Evolutionary conservation across 2,888 invertebrate genomes (phyloP), one percentile per base, ranked within the genome.

Genomic region (Tetrapedia diversipes): DNA sequence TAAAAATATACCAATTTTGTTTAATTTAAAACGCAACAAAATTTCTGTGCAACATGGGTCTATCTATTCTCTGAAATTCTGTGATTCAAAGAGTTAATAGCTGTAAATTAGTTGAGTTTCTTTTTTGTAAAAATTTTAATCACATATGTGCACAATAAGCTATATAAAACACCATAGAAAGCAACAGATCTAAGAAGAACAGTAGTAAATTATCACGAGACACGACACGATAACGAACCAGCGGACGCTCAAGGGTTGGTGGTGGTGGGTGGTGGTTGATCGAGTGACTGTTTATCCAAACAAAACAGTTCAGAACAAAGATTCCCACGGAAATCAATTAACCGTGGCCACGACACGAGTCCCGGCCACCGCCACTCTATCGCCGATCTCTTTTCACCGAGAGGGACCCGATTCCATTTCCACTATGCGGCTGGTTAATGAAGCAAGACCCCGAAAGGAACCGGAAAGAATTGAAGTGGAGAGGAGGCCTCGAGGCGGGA

Each of bases 371-470:
- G n/a, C n/a, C n/a, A n/a, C 69, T 68, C 54, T 68, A 57, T 77
- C 49, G 68, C n/a, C 45, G 32, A 51, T 63, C 54, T 64, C 60
- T 77, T 72, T 60, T 74, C 72, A 29, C 19, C 34, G 56, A 11
- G 47, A 11, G 39, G 57, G 39, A 59, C 68, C 70, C 72, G 76
- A 78, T 78, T 71, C 70, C 66, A 66, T 74, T 81, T 71, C 57
- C 70, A 73, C 45, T 79, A 67, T 79, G 83, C 73, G n/a, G 79
- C 72, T 54, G 81, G 70, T 83, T 82, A 83, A 83, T 79, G 83
- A 83, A 79, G 83, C 79, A 79, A 68, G 43, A 61, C 83, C n/a
- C n/a, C 70, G 67, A 79, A 75, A 79, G 66, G 68, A 81, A 72
- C 76, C 83, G 76, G 81, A 81, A 78, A 77, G 75, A 79, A 80